Percentiles rank a stretch among this genome's conserved stretches.
Conservation (phyloP, 35 echinoderm and acorn worm species). For the Anneissia japonica region DNA sequence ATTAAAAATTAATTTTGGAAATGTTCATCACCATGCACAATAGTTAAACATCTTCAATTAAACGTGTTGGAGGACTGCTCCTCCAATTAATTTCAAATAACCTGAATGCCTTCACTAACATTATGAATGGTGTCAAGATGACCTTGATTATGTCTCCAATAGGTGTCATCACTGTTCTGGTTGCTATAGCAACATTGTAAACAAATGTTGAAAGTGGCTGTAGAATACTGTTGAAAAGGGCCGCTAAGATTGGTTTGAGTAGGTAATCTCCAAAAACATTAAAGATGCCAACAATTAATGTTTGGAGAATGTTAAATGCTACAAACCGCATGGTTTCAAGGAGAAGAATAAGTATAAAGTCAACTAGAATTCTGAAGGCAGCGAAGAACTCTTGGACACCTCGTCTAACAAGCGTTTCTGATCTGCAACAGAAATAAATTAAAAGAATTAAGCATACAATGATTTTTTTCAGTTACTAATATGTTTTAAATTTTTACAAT, state of each 20-base stretch:
- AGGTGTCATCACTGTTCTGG: constrained; percentile 23
- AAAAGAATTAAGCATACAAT: no score
- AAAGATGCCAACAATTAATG: constrained; percentile 45
- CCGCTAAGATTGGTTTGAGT: constrained; percentile 41
- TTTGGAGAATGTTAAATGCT: constrained; percentile 32
- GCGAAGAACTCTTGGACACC: constrained; percentile 46
- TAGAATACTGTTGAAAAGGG: constrained; percentile 39
- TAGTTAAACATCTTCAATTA: constrained; percentile 7
- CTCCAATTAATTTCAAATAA: constrained; percentile 46
- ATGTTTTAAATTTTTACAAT: no score
- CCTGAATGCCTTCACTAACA: constrained; percentile 47
- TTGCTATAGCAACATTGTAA: constrained; percentile 43
- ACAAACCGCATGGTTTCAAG: constrained; percentile 46
- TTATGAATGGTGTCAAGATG: constrained; percentile 20
- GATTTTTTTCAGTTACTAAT: no score
- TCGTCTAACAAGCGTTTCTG: constrained; percentile 38
- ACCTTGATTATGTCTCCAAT: constrained; percentile 24
- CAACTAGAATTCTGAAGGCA: constrained; percentile 48
- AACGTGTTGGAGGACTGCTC: background rate
- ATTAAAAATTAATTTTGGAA: no score
- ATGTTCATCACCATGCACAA: no score
- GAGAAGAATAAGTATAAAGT: constrained; percentile 49
- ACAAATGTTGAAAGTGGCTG: constrained; percentile 50
- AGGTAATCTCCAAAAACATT: constrained; percentile 53
- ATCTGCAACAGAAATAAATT: constrained; percentile 17